These are phyloP conservation scores for Kryptopterus vitreolus DNA, from an alignment of 2,797 vertebrate species.

Conservation along the genomic window DNA sequence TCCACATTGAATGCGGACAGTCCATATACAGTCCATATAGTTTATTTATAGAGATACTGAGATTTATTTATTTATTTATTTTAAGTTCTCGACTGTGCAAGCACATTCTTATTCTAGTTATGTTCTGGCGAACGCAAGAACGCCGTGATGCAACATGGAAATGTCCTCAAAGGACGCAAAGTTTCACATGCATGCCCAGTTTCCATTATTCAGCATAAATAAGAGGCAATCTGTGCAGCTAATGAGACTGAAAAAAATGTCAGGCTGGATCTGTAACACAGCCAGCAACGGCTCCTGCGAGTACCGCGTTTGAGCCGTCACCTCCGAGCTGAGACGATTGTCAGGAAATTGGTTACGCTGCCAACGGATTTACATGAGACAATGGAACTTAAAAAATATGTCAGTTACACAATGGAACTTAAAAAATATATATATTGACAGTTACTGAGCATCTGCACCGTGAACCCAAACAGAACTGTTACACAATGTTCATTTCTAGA, in stretches of 20 bases:
- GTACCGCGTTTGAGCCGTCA: neutral
- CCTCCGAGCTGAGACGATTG: neutral
- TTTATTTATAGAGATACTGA: no score
- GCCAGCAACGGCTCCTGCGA: no score
- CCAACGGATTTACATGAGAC: no score
- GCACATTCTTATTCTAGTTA: no score
- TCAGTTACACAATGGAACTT: neutral
- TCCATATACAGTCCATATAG: no score
- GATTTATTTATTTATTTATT: no score
- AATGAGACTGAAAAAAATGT: slow-evolving; percentile 2
- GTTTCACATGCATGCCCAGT: neutral
- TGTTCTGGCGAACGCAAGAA: no score
- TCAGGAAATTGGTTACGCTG: neutral
- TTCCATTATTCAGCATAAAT: neutral
- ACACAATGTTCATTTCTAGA: neutral
- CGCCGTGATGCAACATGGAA: neutral
- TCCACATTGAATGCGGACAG: no score
- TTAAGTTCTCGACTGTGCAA: no score
- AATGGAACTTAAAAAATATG: no score
- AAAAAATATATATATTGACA: neutral
- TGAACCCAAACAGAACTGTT: no score
- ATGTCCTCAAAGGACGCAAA: neutral
- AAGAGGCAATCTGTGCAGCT: neutral
- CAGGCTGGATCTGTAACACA: neutral
- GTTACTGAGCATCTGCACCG: neutral